A percentile compares a stretch with the other conserved stretches of the same genome.
These are phyloP conservation scores for Apomyelois bistriatella DNA, from an alignment of 2,888 invertebrate species.

Conservation along the genomic window DNA sequence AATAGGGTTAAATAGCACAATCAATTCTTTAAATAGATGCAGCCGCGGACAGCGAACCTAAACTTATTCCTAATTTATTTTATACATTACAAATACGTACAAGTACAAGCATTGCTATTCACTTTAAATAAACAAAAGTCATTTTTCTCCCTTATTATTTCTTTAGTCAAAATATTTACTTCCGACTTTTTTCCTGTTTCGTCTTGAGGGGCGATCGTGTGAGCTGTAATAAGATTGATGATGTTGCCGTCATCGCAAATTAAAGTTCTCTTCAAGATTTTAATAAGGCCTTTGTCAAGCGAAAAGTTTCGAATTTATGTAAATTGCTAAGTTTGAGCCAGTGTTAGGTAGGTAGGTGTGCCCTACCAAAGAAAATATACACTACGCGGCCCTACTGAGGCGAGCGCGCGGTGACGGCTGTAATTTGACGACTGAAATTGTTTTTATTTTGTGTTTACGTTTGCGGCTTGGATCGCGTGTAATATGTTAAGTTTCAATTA, in stretches of 20 bases:
- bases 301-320: slow-evolving; percentile 56
- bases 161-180: slow-evolving; percentile 28
- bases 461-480: slow-evolving; percentile 23
- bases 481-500: slow-evolving; percentile 53
- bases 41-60: slow-evolving; percentile 36
- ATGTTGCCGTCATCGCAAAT: slow-evolving; percentile 63
- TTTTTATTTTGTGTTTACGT: neutral
- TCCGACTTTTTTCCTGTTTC: slow-evolving; percentile 32
- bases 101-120: slow-evolving; percentile 21
- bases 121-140: slow-evolving; percentile 11
- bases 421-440: slow-evolving; percentile 2
- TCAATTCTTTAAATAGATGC: slow-evolving; percentile 57
- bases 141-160: slow-evolving; percentile 20
- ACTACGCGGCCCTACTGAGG: neutral
- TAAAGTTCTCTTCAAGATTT: slow-evolving; percentile 66
- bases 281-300: slow-evolving; percentile 61
- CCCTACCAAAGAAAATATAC: no score
- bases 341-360: slow-evolving; percentile 8
- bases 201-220: slow-evolving; percentile 34
- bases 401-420: neutral
- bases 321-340: slow-evolving; percentile 52
- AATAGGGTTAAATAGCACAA: slow-evolving; percentile 54
- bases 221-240: slow-evolving; percentile 63
- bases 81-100: slow-evolving; percentile 27
- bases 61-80: slow-evolving; percentile 29